phyloP scores from a whole-genome alignment of 2,113 vertebrate species.

The Oenanthe melanoleuca region DNA sequence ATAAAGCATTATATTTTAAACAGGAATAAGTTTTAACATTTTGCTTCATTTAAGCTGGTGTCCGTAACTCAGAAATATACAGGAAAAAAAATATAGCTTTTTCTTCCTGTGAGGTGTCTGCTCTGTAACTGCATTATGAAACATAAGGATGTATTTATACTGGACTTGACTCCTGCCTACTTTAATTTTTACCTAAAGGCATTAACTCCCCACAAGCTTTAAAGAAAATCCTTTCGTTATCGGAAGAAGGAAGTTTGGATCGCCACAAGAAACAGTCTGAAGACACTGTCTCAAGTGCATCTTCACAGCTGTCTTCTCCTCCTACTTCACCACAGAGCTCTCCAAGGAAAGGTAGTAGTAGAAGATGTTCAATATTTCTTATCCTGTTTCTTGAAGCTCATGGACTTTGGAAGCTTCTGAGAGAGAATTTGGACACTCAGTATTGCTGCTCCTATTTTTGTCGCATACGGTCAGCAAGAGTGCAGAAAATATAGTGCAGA shows the following conservation, averaged over 20 bases:
- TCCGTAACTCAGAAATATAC: background rate
- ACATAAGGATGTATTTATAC: background rate
- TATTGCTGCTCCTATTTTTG: background rate
- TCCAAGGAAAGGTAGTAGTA: constrained; percentile 96
- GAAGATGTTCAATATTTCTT: background rate
- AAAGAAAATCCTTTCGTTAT: constrained; percentile 98
- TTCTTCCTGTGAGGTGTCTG: background rate
- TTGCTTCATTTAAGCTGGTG: background rate
- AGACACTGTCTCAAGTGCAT: constrained; percentile 88
- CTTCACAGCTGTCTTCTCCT: constrained; percentile 90
- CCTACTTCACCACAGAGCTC: constrained; percentile 96
- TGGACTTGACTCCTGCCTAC: background rate
- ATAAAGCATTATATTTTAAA: background rate
- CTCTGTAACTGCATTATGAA: background rate
- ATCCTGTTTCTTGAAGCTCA: background rate
- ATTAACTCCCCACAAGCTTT: constrained; percentile 97
- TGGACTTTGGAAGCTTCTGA: background rate
- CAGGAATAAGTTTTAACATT: background rate
- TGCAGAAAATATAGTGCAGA: background rate
- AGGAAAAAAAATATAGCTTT: background rate
- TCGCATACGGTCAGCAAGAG: background rate
- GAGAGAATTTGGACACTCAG: background rate
- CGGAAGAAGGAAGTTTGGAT: constrained; percentile 91
- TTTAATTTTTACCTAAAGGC: constrained; percentile 73
- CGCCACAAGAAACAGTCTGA: constrained; percentile 88